Conservation (phyloP, 2,797 vertebrate genomes). For the Syndactyla subalaris region DNA sequence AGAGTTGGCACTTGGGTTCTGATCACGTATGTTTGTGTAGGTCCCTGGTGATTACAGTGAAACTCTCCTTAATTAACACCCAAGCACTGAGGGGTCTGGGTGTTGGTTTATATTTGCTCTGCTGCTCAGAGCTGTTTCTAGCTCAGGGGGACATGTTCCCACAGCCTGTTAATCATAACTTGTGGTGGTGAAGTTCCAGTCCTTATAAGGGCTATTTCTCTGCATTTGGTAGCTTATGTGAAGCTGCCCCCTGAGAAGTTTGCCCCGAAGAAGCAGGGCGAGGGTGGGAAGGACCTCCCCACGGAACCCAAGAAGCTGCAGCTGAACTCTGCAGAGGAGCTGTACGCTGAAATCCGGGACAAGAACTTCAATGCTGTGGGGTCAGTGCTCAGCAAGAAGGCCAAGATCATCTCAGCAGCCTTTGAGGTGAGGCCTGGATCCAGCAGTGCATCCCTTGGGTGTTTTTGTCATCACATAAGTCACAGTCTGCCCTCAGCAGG, state of each 20-base stretch:
- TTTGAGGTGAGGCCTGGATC: conserved; percentile 88
- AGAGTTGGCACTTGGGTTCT: background rate
- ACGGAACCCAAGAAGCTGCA: conserved; percentile 95
- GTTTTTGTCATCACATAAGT: background rate
- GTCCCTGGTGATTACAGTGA: background rate
- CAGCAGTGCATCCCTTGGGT: rapidly evolving
- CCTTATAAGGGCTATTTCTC: background rate
- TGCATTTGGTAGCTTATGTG: conserved; percentile 84
- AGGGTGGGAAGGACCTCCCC: conserved; percentile 91
- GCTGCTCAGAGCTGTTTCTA: background rate
- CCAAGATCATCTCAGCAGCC: conserved; percentile 97
- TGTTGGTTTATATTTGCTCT: background rate
- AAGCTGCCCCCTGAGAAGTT: conserved; percentile 98
- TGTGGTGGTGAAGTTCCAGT: background rate
- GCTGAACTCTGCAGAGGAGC: conserved; percentile 95
- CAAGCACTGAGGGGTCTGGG: background rate
- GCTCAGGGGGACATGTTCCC: background rate
- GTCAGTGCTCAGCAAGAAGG: conserved; percentile 96
- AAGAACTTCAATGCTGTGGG: conserved; percentile 99
- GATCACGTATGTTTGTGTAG: background rate
- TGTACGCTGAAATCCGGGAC: conserved; percentile 96
- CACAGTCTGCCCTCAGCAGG: background rate
- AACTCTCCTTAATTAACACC: background rate
- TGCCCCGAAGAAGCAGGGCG: conserved; percentile 92
- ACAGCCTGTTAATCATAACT: background rate